Conservation (phyloP, 2,797 vertebrate species). For the Garrulus glandarius region DNA sequence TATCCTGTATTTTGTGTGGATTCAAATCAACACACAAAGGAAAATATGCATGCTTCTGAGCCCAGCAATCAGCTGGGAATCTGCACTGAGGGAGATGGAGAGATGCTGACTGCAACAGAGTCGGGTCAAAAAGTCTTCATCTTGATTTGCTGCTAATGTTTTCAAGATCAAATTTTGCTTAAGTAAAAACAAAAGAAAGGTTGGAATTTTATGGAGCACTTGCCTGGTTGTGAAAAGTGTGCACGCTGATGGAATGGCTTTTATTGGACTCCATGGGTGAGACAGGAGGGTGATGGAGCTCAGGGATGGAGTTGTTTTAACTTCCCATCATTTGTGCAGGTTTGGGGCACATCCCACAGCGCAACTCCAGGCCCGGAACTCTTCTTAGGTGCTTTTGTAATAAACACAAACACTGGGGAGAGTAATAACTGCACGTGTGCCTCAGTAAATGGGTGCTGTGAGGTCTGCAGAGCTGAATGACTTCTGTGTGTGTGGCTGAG, state of each 20-base stretch:
- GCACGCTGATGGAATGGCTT: neutral
- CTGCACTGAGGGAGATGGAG: neutral
- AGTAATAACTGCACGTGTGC: accelerated
- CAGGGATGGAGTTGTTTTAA: accelerated
- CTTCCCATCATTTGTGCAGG: neutral
- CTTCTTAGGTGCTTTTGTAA: neutral
- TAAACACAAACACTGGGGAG: neutral
- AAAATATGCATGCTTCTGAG: neutral
- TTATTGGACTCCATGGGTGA: neutral
- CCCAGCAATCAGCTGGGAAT: neutral
- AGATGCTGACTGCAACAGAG: neutral
- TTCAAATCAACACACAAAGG: conserved; percentile 32
- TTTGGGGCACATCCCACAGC: accelerated
- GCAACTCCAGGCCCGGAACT: accelerated
- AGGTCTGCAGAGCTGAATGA: neutral
- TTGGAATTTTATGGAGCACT: neutral
- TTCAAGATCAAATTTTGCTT: neutral
- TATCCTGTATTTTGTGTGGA: conserved; percentile 25
- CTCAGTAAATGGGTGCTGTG: neutral
- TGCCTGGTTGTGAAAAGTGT: neutral
- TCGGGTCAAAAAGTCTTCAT: neutral
- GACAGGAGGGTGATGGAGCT: neutral
- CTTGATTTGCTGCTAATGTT: neutral
- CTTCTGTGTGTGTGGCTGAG: neutral
- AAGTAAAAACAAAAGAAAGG: neutral